Conservation (phyloP, 1,140 invertebrate genomes). For the Lepidurus arcticus region DNA sequence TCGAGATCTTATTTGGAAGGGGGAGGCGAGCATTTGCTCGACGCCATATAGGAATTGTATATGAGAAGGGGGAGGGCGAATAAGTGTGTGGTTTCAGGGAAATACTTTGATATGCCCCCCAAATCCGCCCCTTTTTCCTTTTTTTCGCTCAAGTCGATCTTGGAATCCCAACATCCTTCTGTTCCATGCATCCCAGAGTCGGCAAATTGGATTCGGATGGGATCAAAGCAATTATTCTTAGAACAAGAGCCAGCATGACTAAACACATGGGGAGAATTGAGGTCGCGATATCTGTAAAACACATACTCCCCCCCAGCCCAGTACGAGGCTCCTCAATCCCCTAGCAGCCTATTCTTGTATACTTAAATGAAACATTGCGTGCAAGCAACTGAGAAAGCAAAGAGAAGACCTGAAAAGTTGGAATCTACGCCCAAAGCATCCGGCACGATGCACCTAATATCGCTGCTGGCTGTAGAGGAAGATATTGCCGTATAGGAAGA, state of each 20-base stretch:
- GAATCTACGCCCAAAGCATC: neutral
- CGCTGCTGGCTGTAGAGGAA: neutral
- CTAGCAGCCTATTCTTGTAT: neutral
- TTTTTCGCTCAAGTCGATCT: neutral
- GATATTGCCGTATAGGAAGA: neutral
- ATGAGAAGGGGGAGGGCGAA: neutral
- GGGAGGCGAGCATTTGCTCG: neutral
- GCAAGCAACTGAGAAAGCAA: neutral
- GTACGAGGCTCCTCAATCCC: neutral
- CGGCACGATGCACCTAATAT: constrained; percentile 1
- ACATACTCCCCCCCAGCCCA: neutral
- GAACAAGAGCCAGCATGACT: constrained; percentile 16
- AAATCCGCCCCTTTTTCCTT: neutral
- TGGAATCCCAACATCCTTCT: constrained; percentile 6
- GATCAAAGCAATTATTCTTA: constrained; percentile 11
- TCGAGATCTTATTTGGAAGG: neutral
- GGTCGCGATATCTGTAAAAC: constrained; percentile 21
- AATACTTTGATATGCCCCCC: neutral
- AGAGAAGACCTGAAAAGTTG: neutral
- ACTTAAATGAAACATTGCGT: constrained; percentile 10
- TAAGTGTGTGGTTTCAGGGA: neutral
- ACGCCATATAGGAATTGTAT: neutral
- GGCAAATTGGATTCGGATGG: constrained; percentile 14
- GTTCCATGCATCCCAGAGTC: neutral
- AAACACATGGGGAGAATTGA: constrained; percentile 13